These are phyloP conservation scores for Florisuga fusca DNA, from an alignment of 2,797 vertebrate genomes.

Conservation along the genomic window DNA sequence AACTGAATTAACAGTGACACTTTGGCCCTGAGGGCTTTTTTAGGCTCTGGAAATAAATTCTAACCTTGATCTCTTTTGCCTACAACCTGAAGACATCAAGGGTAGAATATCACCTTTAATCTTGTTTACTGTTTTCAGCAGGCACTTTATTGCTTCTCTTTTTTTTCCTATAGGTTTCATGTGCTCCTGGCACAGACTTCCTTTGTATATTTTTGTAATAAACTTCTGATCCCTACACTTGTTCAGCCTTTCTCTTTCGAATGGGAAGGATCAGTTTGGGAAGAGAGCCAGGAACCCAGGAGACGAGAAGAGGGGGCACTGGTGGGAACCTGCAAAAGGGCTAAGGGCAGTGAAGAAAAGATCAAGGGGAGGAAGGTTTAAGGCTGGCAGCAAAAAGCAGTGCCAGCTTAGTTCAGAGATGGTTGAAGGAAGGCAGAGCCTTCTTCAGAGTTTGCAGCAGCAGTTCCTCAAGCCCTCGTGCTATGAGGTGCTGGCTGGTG, in stretches of 20 bases:
- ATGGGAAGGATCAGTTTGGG: background rate
- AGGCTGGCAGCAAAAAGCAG: background rate
- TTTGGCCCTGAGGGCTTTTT: conserved; percentile 27
- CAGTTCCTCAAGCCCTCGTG: fast-evolving
- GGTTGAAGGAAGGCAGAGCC: background rate
- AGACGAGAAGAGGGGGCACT: background rate
- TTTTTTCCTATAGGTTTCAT: background rate
- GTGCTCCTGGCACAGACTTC: background rate
- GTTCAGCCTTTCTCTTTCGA: background rate
- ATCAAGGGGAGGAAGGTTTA: background rate
- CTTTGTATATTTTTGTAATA: background rate
- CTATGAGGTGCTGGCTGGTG: background rate
- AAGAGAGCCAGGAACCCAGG: background rate
- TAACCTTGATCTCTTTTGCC: conserved; percentile 65
- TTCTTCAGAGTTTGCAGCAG: background rate
- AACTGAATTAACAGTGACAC: conserved; percentile 65
- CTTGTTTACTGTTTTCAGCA: conserved; percentile 53
- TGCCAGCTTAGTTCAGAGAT: background rate
- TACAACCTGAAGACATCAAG: conserved; percentile 42
- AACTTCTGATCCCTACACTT: background rate
- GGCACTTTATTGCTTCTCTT: background rate
- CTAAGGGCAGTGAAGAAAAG: background rate
- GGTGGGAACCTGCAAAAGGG: background rate
- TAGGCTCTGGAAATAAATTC: conserved; percentile 62
- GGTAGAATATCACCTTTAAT: conserved; percentile 56